Percentiles rank a stretch among this genome's conserved stretches.
These are phyloP conservation scores for Rotaria magnacalcarata DNA, from an alignment of 2,888 invertebrate genomes.

Conservation along the genomic window DNA sequence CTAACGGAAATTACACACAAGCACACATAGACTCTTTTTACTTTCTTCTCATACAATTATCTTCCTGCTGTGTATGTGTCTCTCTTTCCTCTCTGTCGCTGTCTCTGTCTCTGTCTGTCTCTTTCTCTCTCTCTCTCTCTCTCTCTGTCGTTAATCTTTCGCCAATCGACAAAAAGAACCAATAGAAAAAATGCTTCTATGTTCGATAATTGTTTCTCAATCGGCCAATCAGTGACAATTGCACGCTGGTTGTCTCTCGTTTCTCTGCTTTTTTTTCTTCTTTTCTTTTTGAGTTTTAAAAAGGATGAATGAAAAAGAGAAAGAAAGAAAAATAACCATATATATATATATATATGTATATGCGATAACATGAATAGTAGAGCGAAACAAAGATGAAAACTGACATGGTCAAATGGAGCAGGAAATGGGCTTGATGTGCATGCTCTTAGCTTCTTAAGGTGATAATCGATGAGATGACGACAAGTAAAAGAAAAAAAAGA, in stretches of 20 bases:
- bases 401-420: constrained; percentile 37
- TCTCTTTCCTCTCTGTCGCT: neutral
- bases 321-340: neutral
- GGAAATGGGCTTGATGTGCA: constrained; percentile 32
- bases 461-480: constrained; percentile 3
- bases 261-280: neutral
- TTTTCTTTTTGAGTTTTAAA: neutral
- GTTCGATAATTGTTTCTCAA: constrained; percentile 17
- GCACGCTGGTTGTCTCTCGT: neutral
- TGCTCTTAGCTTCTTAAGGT: constrained; percentile 36
- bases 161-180: constrained; percentile 12
- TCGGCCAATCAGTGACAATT: constrained; percentile 33
- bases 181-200: constrained; percentile 12
- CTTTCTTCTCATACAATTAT: neutral
- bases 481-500: neutral
- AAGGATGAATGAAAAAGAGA: neutral
- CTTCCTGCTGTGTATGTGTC: constrained; percentile 7
- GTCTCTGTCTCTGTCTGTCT: neutral
- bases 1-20: constrained; percentile 31
- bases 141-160: neutral
- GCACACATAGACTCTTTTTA: constrained; percentile 24
- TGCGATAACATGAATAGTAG: neutral
- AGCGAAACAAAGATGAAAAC: constrained; percentile 17
- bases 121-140: neutral
- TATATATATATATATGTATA: neutral